These are phyloP conservation scores for Pseudococcus longispinus DNA, from an alignment of 2,888 invertebrate species.

Conservation along the genomic window DNA sequence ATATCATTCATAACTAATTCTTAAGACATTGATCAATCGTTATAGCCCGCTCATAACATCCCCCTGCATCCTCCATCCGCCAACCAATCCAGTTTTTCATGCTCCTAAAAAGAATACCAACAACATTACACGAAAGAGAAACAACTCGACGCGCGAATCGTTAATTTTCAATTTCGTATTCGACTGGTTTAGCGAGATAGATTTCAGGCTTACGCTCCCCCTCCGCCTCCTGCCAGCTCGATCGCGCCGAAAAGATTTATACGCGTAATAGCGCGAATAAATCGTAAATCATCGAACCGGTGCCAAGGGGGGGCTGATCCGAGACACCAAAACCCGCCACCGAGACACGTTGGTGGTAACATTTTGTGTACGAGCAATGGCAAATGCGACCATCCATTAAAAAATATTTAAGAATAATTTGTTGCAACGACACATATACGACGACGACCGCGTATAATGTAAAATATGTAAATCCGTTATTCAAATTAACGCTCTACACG, in stretches of 20 bases:
- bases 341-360: background rate
- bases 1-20: slow-evolving; percentile 32
- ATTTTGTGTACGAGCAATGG: background rate
- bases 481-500: slow-evolving; percentile 23
- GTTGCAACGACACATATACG: slow-evolving; percentile 35
- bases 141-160: background rate
- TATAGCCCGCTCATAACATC: background rate
- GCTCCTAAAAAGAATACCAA: background rate
- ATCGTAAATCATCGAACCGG: slow-evolving; percentile 22
- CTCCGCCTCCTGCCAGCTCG: background rate
- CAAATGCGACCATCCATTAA: slow-evolving; percentile 38
- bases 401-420: slow-evolving; percentile 46
- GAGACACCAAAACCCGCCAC: background rate
- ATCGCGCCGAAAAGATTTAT: background rate
- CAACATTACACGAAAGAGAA: background rate
- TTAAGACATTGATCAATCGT: background rate
- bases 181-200: slow-evolving; percentile 21
- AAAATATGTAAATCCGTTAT: slow-evolving; percentile 46
- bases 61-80: background rate
- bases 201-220: background rate
- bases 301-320: background rate
- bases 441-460: slow-evolving; percentile 23
- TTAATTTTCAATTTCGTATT: slow-evolving; percentile 25
- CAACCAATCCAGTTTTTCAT: background rate
- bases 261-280: slow-evolving; percentile 3